phyloP scores from a whole-genome alignment of 35 echinoderm and acorn worm genomes.

The Patiria miniata region DNA sequence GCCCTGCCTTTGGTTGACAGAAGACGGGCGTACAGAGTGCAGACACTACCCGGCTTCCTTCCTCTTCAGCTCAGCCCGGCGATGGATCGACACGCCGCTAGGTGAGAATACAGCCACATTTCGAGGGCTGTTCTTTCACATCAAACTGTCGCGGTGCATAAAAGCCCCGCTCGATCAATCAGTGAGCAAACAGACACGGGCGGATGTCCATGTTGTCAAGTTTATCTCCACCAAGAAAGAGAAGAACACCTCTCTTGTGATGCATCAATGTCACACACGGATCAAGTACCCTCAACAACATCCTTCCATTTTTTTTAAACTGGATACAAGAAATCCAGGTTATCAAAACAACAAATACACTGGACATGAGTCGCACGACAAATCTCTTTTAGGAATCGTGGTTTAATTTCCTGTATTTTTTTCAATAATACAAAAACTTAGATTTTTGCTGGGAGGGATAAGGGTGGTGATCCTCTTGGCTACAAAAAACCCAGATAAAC shows the following conservation, averaged over 20 bases:
- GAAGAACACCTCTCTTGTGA: background rate
- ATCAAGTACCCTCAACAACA: no score
- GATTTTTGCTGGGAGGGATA: no score
- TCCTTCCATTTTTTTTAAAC: no score
- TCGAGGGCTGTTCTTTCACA: conserved; percentile 5
- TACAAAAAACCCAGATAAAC: no score
- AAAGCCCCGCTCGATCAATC: background rate
- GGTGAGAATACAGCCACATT: conserved; percentile 13
- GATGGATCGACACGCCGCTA: background rate
- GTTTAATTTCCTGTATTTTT: no score
- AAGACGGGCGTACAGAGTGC: background rate
- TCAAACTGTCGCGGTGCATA: background rate
- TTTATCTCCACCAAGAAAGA: background rate
- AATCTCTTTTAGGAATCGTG: no score
- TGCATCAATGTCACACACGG: background rate
- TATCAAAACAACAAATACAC: no score
- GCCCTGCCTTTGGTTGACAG: background rate
- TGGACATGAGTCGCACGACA: no score
- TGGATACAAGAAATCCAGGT: no score
- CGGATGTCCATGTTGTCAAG: conserved; percentile 24
- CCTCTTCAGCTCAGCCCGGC: background rate
- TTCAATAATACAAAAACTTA: no score
- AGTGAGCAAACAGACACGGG: conserved; percentile 2
- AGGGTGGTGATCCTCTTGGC: no score
- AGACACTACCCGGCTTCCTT: conserved; percentile 11